Evolutionary conservation across 2,113 vertebrate species (phyloP), one percentile per base, ranked within the genome.

Genomic region (Pardalotus punctatus): DNA sequence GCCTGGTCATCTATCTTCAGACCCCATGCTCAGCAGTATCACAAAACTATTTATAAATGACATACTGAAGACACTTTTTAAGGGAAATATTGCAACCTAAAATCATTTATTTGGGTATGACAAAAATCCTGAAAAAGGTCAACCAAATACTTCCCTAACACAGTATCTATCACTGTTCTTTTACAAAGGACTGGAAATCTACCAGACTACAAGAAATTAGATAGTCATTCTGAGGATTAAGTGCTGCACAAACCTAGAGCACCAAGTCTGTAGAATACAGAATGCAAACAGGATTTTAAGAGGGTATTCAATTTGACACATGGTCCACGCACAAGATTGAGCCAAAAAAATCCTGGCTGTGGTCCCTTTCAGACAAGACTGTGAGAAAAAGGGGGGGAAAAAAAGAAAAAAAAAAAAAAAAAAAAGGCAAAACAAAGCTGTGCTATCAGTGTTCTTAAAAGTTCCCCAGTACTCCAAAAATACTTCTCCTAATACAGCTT

Each of bases 31-130:
- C 90, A 95, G 94, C 94, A 94, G 61, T 76, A 91, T 43, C 84
- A 91, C 10, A 8, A 47, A 93, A 88, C 94, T 97, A 96, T 96
- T 95, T 97, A 83, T 92, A 95, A 86, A 31, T 50, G n/a, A 82
- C 42, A 72, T 12, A 67, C 1, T 28, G 73, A 86, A 93, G 71
- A 73, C 17, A 74, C 58, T 82, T 96, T 91, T 92, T 57, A 94
- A 83, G 71, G 83, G 23, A 92, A 96, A 93, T 88, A 74, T 1
- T 70, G 71, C 64, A 88, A 62, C 42, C 21, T 38, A 51, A 87
- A 65, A 27, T 62, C 27, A 25, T 79, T 85, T 80, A 77, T 7
- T 53, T 11, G 1, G 2, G 5, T 33, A 42, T 10, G 21, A 88
- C 28, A 90, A 45, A 62, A 83, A 14, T 36, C 40, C 42, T 48